Base-by-base conservation (phyloP, 2,888 invertebrate species). In the Branchellion lobata region DNA sequence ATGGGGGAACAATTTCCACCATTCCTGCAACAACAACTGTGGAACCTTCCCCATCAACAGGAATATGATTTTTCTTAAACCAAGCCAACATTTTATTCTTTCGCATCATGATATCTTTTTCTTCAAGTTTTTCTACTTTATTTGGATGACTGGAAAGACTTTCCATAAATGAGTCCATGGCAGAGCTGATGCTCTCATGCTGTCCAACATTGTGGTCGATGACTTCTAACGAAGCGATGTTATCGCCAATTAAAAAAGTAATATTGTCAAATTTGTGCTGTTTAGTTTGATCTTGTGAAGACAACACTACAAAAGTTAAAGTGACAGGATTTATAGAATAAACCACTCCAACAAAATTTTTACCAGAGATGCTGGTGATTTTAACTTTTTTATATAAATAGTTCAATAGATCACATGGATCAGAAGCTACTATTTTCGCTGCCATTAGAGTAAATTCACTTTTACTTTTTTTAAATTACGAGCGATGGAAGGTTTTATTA, bases 261-360 rank as follows among this genome's bases (percentile, higher is more conserved):
- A 57, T 18, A 8, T n/a, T 5, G n/a, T 57, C 24, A 5, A 57
- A 57, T 57, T 57, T 5, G 61, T 24, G 21, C 5, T 8, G n/a
- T 18, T 57, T 57, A 24, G 3, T 5, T 57, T 18, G 24, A n/a
- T 57, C 61, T 24, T 5, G 21, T 57, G 61, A 57, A 57, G 61
- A 57, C 5, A n/a, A 5, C 21, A 57, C 3, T 14, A 57, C n/a
- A 57, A 57, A 18, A 8, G 61, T 57, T 18, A n/a, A 24, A 57
- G n/a, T 57, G 21, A 57, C 61, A 57, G 61, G 61, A n/a, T 57
- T n/a, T 57, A 57, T 57, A 3, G 61, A 14, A 57, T 57, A 57
- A 18, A 57, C 61, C n/a, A 24, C 21, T 18, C 61, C 61, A 14
- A 18, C 61, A 57, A 24, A 57, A 5, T n/a, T 8, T 5, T 5